Percentiles rank a stretch among this genome's conserved stretches.
Evolutionary conservation across 2,113 vertebrate species (phyloP).

Genomic region (Cavia porcellus): DNA sequence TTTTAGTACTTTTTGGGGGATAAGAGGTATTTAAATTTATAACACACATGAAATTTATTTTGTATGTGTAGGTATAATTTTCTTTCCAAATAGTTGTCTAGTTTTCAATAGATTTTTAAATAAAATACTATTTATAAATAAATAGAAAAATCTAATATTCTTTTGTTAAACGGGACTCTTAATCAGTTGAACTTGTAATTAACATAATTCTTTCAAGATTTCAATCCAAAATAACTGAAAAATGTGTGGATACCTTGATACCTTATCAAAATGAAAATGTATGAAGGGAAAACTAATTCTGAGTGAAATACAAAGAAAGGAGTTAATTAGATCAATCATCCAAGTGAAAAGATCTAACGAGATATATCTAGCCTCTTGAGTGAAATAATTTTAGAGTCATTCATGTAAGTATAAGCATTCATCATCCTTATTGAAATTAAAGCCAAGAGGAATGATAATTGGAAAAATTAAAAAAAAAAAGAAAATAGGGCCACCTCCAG

Average conservation of each 20-base stretch:
- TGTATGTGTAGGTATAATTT: background rate
- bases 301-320: background rate
- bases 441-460: background rate
- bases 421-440: background rate
- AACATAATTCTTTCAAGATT: background rate
- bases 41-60: background rate
- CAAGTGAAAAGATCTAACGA: slow-evolving; percentile 35
- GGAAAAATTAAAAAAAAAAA: background rate
- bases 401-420: background rate
- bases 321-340: slow-evolving; percentile 4
- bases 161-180: background rate
- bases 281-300: slow-evolving; percentile 52
- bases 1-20: background rate
- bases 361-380: background rate
- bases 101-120: slow-evolving; percentile 2
- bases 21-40: background rate
- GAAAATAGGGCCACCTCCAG: background rate
- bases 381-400: slow-evolving; percentile 17
- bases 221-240: slow-evolving; percentile 49
- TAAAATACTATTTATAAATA: slow-evolving; percentile 44
- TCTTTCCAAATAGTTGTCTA: slow-evolving; percentile 1
- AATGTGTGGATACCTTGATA: background rate
- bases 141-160: slow-evolving; percentile 37
- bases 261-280: background rate
- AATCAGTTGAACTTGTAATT: background rate